Evolutionary conservation across 2,113 vertebrate genomes (phyloP), one percentile per base, ranked within the genome.

Genomic region (Nyctereutes procyonoides): DNA sequence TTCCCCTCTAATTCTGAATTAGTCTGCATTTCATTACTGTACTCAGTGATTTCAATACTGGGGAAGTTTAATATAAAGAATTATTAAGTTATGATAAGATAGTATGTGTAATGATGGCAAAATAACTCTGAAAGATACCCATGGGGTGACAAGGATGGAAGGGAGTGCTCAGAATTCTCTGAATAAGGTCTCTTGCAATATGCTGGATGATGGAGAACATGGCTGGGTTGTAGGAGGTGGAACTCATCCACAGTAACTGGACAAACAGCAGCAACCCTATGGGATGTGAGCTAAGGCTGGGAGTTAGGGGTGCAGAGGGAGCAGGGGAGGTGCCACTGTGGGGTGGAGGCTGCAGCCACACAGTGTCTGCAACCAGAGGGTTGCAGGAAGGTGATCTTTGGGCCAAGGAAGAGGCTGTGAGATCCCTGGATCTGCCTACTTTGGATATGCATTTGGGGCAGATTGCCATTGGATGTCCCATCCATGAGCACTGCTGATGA

Each of bases 401-500:
- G 79, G 20, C 60, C 12, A 3, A 4, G n/a, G 8, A 10, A 8
- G 4, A 48, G n/a, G 26, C 38, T 16, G 1, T 5, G 16, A 43
- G 73, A 43, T 35, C 0, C 2, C 19, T 60, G 81, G 83, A n/a
- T 16, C 60, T 80, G 55, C n/a, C 38, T 88, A 1, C 26, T 67
- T 62, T n/a, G 56, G 5, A 22, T 20, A 4, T 30, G 58, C 3
- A 51, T 32, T 56, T 62, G n/a, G 73, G 53, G 0, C 16, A 13
- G 43, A 62, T 38, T 22, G 22, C 20, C 2, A 1, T 67, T 28
- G 38, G 22, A 4, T 30, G 53, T 16, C 6, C 71, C 16, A 38
- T 3, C 48, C 30, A 16, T 1, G 2, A 3, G 22, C 8, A 43
- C 22, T 1, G 0, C 12, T 28, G 77, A n/a, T 32, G 76, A 48